Percentiles rank a stretch among this genome's conserved stretches.
These are phyloP conservation scores for Sesia apiformis DNA, from an alignment of 2,888 invertebrate genomes.

Conservation along the genomic window DNA sequence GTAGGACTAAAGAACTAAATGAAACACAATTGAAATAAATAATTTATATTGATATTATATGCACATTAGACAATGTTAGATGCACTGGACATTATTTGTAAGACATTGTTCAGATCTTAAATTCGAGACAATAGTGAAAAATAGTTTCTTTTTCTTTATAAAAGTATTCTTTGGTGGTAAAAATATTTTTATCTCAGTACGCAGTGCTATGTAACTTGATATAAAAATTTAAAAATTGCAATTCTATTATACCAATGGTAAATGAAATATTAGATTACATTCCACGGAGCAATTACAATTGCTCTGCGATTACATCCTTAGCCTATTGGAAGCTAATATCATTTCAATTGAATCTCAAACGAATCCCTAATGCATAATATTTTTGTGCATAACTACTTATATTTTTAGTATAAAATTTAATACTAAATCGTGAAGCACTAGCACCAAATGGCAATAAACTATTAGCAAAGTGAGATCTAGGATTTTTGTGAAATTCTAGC, in stretches of 20 bases:
- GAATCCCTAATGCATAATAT: too few species aligned
- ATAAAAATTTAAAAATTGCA: not conserved
- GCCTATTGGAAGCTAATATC: too few species aligned
- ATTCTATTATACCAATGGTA: too few species aligned
- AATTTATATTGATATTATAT: conserved; percentile 1
- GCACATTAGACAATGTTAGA: conserved; percentile 17
- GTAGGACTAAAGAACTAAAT: too few species aligned
- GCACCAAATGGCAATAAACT: conserved; percentile 50
- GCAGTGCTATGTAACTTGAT: conserved; percentile 1
- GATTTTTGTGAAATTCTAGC: not conserved
- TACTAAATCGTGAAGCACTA: conserved; percentile 47
- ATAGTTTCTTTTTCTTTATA: not conserved
- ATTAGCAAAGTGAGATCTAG: conserved; percentile 34
- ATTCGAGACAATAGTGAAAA: not conserved
- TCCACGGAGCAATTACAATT: too few species aligned
- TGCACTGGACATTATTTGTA: conserved; percentile 19
- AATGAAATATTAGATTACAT: too few species aligned
- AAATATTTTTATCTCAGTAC: conserved; percentile 2
- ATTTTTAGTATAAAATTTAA: conserved; percentile 4
- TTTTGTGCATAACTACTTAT: not conserved
- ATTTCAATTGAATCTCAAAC: conserved; percentile 8
- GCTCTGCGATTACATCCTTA: too few species aligned
- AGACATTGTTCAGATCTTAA: conserved; percentile 25
- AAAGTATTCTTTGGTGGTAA: conserved; percentile 12
- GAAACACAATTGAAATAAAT: not conserved